Evolutionary conservation across 2,888 invertebrate genomes (phyloP), one percentile per base, ranked within the genome.

Genomic region (Elegia similella): DNA sequence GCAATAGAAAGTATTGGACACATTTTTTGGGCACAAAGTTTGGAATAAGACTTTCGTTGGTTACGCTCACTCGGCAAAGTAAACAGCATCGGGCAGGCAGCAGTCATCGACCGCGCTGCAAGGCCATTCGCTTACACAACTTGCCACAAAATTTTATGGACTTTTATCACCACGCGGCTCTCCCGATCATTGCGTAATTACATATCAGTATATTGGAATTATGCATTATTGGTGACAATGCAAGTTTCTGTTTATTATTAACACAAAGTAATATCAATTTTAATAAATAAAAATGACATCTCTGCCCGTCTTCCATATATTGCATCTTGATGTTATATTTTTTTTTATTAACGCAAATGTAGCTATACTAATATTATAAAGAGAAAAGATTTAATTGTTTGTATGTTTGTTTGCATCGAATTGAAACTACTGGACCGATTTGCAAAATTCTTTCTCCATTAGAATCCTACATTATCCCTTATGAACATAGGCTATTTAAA

Each of bases 51-150:
- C 80, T 84, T 84, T 84, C 83, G 76, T 81, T 82, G 82, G 79
- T 74, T 73, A 75, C 78, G 76, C 76, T 79, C 81, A 74, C 78
- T 81, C 84, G 80, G 81, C 85, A 82, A 84, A 82, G 86, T 87
- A 88, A 88, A 89, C 86, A 89, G 76, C 78, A 78, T 80, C 67
- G 66, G 73, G 65, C 69, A 69, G 73, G 65, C 69, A 69, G 80
- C 77, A 82, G 89, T 88, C 89, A 86, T 82, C 78, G 88, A 88
- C 90, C 83, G 76, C 69, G 67, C 63, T 67, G 71, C 87, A 87
- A 89, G 87, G 88, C 88, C 88, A 87, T 69, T 77, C 81, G 80
- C 88, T 87, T 88, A 86, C 84, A 86, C 86, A 87, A 86, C 82
- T 74, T 62, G 64, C 72, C 73, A 79, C 75, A 55, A 76, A 76